Base-by-base conservation (phyloP, 2,113 vertebrate species). In the Zootoca vivipara region DNA sequence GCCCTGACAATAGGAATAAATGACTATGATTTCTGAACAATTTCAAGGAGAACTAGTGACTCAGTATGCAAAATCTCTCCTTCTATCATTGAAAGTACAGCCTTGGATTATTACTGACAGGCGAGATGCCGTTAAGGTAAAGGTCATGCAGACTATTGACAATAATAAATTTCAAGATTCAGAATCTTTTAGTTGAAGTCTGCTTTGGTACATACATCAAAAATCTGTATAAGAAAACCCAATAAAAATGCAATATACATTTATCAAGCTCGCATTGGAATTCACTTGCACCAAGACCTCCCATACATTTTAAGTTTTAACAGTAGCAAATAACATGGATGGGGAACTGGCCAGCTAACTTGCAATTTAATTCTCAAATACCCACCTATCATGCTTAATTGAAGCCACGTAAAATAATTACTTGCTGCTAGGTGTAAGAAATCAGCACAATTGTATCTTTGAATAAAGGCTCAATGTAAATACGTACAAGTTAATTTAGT, bases 71-170 rank as follows among this genome's bases (percentile, higher is more conserved):
- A 97, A 97, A 94, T 92, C 95, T 93, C 91, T 95, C 96, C 96
- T 97, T 97, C 96, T 97, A 95, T 97, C 97, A 96, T 94, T 95
- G 96, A 70, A 96, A 97, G 95, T 92, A 91, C 92, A 96, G 94
- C 96, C 96, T 97, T 97, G 96, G 95, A 97, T 97, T 96, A 97
- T 97, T 96, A 97, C 96, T 97, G 97, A 96, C 97, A 97, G 95
- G 87, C 75, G 65, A 94, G 95, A 96, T 95, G 95, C 95, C 94
- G 96, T 97, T 96, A 97, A 97, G 96, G 94, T 96, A 97, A 97
- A 97, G 96, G 97, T 97, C 96, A 95, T 85, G 91, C 95, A 96
- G 94, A 90, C 96, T 96, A 96, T 96, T 96, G 96, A 96, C 96
- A 96, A 97, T 96, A 97, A 97, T 97, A 97, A 96, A 97, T 97